Evolutionary conservation across 2,888 invertebrate species (phyloP), one percentile per base, ranked within the genome.

Genomic region (Rhamphomyia laevipes): DNA sequence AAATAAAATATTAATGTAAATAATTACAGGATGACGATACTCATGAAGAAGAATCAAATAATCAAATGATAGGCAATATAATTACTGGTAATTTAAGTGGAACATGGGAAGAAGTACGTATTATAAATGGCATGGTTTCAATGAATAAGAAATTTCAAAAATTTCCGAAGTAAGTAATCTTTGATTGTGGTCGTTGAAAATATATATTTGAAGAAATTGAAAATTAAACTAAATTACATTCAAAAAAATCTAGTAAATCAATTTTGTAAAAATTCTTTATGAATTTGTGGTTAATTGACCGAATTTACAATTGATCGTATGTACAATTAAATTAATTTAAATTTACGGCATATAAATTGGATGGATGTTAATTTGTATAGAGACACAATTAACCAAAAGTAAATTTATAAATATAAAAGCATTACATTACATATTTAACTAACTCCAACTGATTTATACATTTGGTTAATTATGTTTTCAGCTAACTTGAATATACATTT

Each of bases 121-220:
- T 92, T 52, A 73, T 75, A 13, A 81, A 80, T 47, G 91, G 87
- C 0, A 77, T 78, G 0, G 75, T 86, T 65, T 77, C 79, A 42
- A 72, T 83, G 33, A 81, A 81, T 59, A 76, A 79, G 30, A 73
- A 77, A 1, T 78, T 75, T 59, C 74, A 77, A 1, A 76, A 73
- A 45, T 73, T 74, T 61, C 81, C 82, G 27, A 75, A 72, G 80
- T 81, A 56, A 72, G 71, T 48, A 18, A 3, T 6, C 6, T 47
- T 40, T 49, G 41, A 45, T 30, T n/a, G n/a, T n/a, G n/a, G n/a
- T n/a, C n/a, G n/a, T n/a, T n/a, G n/a, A n/a, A 40, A n/a, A 12
- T 53, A 23, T 45, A 33, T 48, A 38, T 13, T 17, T 46, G 6
- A 43, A 38, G 12, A 40, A 3, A 35, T 6, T 40, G 18, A n/a